Evolutionary conservation across 2,113 vertebrate species (phyloP), one percentile per base, ranked within the genome.

Genomic region (Cricetomys ansorgei): DNA sequence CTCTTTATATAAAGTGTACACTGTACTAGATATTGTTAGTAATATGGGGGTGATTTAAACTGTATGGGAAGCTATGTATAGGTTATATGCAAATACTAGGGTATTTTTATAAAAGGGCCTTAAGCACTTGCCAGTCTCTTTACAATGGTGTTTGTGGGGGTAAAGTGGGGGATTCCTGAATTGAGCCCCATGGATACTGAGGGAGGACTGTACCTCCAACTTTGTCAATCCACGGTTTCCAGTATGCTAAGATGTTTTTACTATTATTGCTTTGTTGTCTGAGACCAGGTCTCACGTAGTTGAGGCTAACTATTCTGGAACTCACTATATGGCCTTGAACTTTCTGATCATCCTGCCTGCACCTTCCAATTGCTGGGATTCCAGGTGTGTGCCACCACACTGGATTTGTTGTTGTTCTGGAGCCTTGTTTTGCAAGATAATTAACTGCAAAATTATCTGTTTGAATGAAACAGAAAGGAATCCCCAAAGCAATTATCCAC

Each of bases 401-500:
- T 0, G 1, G 34, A 53, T 88, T 80, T 86, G 37, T 62, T 7
- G 23, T 83, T 95, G 17, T 59, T 90, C 37, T 69, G n/a, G 37
- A 80, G 29, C 64, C 83, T 96, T 92, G 76, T 87, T 89, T 81
- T 73, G 73, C 84, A 95, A 48, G 70, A 91, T 67, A 91, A 81
- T 92, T 80, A 95, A 75, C 72, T 94, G 37, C 73, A 85, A 97
- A 89, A 69, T 95, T 91, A 50, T 89, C 72, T 86, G 31, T 86
- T 89, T 64, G 89, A 84, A 76, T 93, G 67, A 95, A 86, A 76
- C 55, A 72, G 92, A 86, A 81, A 92, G 70, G 31, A 95, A 92
- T 90, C 91, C 59, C 48, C 2, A 67, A 83, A 84, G 50, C 64
- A 92, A 40, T 88, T 85, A 88, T 80, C 65, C 9, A 19, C 43